A percentile compares a stretch with the other conserved stretches of the same genome.
Evolutionary conservation across 1,140 invertebrate species (phyloP).

Genomic region (Parapsyche elsis): DNA sequence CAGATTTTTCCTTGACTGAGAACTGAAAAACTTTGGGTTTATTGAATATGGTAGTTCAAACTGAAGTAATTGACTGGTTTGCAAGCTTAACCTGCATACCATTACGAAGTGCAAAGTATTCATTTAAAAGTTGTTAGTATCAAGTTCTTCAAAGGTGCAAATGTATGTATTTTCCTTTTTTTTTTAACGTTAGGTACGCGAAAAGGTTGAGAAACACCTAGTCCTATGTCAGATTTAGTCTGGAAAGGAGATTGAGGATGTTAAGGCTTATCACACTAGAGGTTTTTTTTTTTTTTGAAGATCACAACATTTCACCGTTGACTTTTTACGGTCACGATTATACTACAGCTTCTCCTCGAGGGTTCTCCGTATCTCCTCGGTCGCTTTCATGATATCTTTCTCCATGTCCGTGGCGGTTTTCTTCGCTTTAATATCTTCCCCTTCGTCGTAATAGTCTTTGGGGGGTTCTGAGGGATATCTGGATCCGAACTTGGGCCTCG

Average conservation of each 20-base stretch:
- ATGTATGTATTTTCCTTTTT: too few species aligned
- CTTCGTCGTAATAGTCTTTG: slow-evolving; percentile 72
- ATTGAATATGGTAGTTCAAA: too few species aligned
- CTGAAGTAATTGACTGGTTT: too few species aligned
- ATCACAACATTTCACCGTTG: slow-evolving; percentile 1
- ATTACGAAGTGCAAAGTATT: too few species aligned
- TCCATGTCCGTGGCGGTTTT: slow-evolving; percentile 66
- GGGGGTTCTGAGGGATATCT: slow-evolving; percentile 74
- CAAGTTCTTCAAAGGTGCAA: too few species aligned
- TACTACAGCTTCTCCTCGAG: slow-evolving; percentile 80
- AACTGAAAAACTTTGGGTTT: too few species aligned
- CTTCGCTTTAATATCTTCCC: slow-evolving; percentile 63
- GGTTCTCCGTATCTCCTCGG: slow-evolving; percentile 77
- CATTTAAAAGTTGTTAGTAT: too few species aligned
- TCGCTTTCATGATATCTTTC: slow-evolving; percentile 71
- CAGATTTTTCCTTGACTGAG: too few species aligned
- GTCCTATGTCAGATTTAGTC: too few species aligned
- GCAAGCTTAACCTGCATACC: too few species aligned
- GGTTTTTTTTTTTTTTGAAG: neutral
- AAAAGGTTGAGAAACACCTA: too few species aligned
- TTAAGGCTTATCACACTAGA: neutral
- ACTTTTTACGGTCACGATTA: neutral
- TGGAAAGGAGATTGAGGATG: neutral
- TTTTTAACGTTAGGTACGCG: too few species aligned
- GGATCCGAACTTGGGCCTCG: slow-evolving; percentile 83